Evolutionary conservation across 2,797 vertebrate genomes (phyloP), one percentile per base, ranked within the genome.

Genomic region (Lerista edwardsae): DNA sequence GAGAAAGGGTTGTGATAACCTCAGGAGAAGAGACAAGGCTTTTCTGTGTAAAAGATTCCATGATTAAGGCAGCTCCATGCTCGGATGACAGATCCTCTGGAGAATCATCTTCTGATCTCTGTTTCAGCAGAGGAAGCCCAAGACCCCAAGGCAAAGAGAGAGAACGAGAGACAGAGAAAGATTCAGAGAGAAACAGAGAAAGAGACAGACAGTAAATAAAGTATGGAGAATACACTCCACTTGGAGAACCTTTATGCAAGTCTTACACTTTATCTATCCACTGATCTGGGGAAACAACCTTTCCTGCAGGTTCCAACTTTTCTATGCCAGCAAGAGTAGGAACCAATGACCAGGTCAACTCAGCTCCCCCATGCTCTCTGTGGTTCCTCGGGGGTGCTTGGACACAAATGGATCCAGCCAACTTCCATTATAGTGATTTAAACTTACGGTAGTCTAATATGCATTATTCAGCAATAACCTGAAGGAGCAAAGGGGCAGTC

Each of bases 21-120:
- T 99, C 98, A 91, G 98, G 98, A 92, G 98, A 99, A 36, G 98
- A 97, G 94, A 97, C 95, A 93, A 99, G 93, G 95, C 97, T 98
- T 98, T 98, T 99, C 98, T 98, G 98, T 91, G 97, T 95, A 96
- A 98, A 98, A 95, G 97, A 97, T 93, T 99, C 98, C 95, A 98
- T 96, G 97, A 95, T 95, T 92, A 95, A 86, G 93, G 94, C 94
- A 89, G 96, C 96, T 95, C 94, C 94, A 72, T 96, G 93, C 94
- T 97, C 97, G 92, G 97, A 97, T 93, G 97, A 95, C 94, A 97
- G 95, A 93, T 97, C 97, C 93, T 97, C 97, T 94, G 95, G 96
- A 94, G 90, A 95, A 91, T 94, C 95, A 91, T 96, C 96, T 95
- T 97, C 97, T 94, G 94, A 96, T 95, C 91, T 97, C 98, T 98